These are phyloP conservation scores for Catostylus mosaicus DNA, from an alignment of 30 jellyfish, hydroid and myxozoan species.

Conservation along the genomic window DNA sequence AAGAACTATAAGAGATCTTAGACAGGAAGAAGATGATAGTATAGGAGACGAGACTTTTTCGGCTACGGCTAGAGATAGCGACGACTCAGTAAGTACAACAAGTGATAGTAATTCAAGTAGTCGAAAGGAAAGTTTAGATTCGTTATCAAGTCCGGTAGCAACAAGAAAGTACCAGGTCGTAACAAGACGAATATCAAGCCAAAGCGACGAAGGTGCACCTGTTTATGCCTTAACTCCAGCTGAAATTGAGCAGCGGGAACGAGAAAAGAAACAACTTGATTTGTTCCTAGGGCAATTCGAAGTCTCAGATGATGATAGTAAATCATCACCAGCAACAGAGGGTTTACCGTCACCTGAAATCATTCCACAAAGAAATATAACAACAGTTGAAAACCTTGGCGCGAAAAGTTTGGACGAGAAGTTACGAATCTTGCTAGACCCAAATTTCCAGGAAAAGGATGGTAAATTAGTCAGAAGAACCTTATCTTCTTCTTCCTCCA, in stretches of 20 bases:
- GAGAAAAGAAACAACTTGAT: slow-evolving; percentile 69
- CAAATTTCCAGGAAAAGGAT: slow-evolving; percentile 71
- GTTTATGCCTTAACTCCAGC: slow-evolving; percentile 45
- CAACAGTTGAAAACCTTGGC: slow-evolving; percentile 56
- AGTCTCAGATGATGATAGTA: slow-evolving; percentile 46
- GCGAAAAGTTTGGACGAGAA: slow-evolving; percentile 80
- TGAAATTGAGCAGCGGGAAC: slow-evolving; percentile 74
- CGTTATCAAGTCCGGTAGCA: slow-evolving; percentile 89
- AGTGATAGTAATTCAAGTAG: slow-evolving; percentile 92
- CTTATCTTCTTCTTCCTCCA: slow-evolving; percentile 40
- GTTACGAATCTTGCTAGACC: slow-evolving; percentile 67
- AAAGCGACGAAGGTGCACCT: slow-evolving; percentile 79
- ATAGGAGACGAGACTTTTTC: slow-evolving; percentile 38
- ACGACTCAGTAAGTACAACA: slow-evolving; percentile 73
- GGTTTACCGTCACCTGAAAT: slow-evolving; percentile 2
- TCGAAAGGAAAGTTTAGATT: slow-evolving; percentile 90
- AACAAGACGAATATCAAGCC: slow-evolving; percentile 50
- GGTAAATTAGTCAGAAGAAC: slow-evolving; percentile 50
- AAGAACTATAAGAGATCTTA: slow-evolving; percentile 60
- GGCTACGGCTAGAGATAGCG: slow-evolving; percentile 62
- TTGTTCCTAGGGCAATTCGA: slow-evolving; percentile 77
- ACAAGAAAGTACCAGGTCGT: slow-evolving; percentile 58
- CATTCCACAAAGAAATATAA: slow-evolving; percentile 15
- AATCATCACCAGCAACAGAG: slow-evolving; percentile 32
- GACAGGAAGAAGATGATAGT: slow-evolving; percentile 78